Base-by-base conservation (phyloP, 2,888 invertebrate species). In the Tetropium fuscum region DNA sequence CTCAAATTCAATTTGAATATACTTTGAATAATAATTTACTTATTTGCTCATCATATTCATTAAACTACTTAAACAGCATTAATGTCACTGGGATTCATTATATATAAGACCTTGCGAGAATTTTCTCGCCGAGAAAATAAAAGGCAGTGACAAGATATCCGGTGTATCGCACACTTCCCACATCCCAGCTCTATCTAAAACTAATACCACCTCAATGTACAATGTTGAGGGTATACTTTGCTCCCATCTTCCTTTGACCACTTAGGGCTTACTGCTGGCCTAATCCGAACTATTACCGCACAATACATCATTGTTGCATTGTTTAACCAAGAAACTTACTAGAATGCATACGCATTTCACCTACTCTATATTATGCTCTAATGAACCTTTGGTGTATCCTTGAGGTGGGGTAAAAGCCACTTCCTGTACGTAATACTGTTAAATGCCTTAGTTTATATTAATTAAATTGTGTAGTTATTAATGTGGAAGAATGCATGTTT, bases 231-330 rank as follows among this genome's bases (percentile, higher is more conserved):
- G n/a, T n/a, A n/a, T n/a, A n/a, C n/a, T 43, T 20, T 22, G 41
- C 11, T 11, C 25, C 11, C 22, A 8, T 13, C 41, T 43, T 22
- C 13, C 41, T 43, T 13, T 25, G 25, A 10, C 41, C 41, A 20
- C 19, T n/a, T 20, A 34, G 20, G 19, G 18, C 20, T 10, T 22
- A 22, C 41, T 13, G 25, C 41, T 43, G 41, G 22, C 41, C 20
- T 10, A 25, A 22, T 20, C 41, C 20, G 1, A 43, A 20, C 41
- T 20, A 53, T 64, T 61, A 58, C 64, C 41, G 54, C 62, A 69
- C 67, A 67, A 69, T 66, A 60, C 63, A 63, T 54, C 47, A 67
- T 67, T 69, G 67, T 68, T 64, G 64, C 67, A 66, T 69, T 67
- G 69, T 69, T 69, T 65, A 48, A 60, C 61, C 58, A 60, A 64